phyloP scores from a whole-genome alignment of 2,888 invertebrate species.

The Protophormia terraenovae region DNA sequence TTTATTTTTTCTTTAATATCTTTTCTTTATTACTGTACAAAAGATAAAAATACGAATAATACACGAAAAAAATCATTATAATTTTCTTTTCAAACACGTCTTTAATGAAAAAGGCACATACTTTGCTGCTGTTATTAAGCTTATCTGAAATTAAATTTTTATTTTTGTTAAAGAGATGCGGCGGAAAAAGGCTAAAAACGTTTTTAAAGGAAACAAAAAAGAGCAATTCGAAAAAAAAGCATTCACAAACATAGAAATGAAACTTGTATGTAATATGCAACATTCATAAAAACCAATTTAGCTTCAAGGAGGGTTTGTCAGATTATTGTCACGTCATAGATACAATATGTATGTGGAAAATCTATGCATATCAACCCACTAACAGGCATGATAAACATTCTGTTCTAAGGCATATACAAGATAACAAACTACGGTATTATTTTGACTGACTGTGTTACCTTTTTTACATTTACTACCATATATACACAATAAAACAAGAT shows the following conservation, averaged over 20 bases:
- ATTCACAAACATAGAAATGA: neutral
- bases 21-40: conserved; percentile 4
- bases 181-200: neutral
- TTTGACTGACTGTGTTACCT: neutral
- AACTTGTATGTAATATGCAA: neutral
- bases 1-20: conserved; percentile 1
- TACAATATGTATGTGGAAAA: neutral
- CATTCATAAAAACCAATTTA: neutral
- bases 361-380: neutral
- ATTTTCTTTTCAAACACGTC: conserved; percentile 29
- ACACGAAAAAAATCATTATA: conserved; percentile 1
- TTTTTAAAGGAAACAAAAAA: neutral
- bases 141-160: conserved; percentile 55
- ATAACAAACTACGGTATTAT: neutral
- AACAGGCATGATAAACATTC: neutral
- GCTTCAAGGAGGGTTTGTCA: conserved; percentile 19
- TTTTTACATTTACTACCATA: neutral
- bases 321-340: conserved; percentile 41
- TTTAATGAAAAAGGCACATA: conserved; percentile 4
- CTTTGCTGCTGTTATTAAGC: conserved; percentile 3
- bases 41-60: neutral
- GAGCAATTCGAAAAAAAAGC: neutral
- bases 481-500: conserved; percentile 18
- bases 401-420: neutral
- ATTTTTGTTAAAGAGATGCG: neutral